phyloP scores from a whole-genome alignment of 2,113 vertebrate species.

The Enhydra lutris region DNA sequence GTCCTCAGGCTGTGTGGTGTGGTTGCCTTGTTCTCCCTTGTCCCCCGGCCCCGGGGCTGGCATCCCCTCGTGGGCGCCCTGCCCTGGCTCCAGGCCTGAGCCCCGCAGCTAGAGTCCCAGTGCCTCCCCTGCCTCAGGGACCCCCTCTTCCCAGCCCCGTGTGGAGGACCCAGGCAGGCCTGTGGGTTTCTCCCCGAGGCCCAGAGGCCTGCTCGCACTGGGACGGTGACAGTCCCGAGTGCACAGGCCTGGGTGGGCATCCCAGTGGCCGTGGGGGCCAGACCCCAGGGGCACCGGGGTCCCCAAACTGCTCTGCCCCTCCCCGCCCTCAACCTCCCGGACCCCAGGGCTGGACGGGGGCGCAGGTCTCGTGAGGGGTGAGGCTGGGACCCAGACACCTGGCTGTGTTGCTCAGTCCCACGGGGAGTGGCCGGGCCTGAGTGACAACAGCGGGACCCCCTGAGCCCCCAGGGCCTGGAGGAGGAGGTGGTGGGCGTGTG shows the following conservation, averaged over 20 bases:
- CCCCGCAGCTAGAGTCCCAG: not conserved
- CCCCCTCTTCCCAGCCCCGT: accelerated
- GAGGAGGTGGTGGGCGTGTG: not conserved
- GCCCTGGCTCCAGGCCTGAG: not conserved
- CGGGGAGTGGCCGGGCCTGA: accelerated
- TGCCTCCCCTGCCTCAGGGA: not conserved
- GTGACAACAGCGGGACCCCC: not conserved
- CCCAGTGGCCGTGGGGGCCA: not conserved
- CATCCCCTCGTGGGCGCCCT: not conserved
- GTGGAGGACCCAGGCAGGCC: not conserved
- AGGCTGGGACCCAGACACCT: accelerated
- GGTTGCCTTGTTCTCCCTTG: not conserved
- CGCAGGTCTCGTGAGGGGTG: accelerated
- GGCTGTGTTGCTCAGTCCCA: not conserved
- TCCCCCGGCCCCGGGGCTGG: not conserved
- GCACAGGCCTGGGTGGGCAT: not conserved
- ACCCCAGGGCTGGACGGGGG: accelerated
- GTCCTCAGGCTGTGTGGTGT: not conserved
- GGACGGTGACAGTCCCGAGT: not conserved
- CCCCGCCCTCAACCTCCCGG: accelerated
- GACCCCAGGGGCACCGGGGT: not conserved
- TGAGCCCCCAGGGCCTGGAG: too few species aligned
- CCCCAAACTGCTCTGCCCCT: not conserved
- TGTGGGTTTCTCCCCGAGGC: not conserved
- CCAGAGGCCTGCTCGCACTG: accelerated